Evolutionary conservation across 2,113 vertebrate species (phyloP).

Genomic region (Nibea coibor): DNA sequence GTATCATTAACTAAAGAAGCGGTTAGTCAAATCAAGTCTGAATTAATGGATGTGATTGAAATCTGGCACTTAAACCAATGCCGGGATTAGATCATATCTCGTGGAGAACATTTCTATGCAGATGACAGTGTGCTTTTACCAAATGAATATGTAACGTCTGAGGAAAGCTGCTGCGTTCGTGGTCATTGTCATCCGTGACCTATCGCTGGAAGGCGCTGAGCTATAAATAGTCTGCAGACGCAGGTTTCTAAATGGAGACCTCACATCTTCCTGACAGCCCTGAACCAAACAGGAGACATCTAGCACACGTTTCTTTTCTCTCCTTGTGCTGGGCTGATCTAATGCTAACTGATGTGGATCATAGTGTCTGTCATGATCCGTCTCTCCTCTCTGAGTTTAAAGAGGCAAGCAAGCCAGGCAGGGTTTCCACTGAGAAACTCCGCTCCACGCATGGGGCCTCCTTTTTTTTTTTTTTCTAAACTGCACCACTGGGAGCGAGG

Average conservation of each 20-base stretch:
- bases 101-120: not conserved
- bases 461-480: conserved; percentile 1
- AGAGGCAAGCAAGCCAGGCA: conserved; percentile 36
- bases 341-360: conserved; percentile 67
- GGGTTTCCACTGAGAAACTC: conserved; percentile 19
- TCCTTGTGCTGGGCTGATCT: conserved; percentile 26
- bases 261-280: conserved; percentile 53
- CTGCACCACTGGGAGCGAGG: conserved; percentile 6
- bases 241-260: conserved; percentile 53
- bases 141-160: conserved; percentile 13
- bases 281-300: conserved; percentile 39
- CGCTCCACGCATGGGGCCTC: conserved; percentile 16
- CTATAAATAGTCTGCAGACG: conserved; percentile 42
- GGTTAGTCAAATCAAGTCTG: conserved; percentile 45
- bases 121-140: conserved; percentile 8
- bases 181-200: conserved; percentile 40
- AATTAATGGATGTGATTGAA: conserved; percentile 45
- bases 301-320: conserved; percentile 15
- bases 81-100: conserved; percentile 24
- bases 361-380: conserved; percentile 58
- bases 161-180: not conserved
- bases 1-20: conserved; percentile 61
- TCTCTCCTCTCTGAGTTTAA: conserved; percentile 31
- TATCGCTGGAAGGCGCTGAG: conserved; percentile 17
- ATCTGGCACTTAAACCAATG: conserved; percentile 32